These are phyloP conservation scores for Mystacides longicornis DNA, from an alignment of 2,888 invertebrate species.

Conservation along the genomic window DNA sequence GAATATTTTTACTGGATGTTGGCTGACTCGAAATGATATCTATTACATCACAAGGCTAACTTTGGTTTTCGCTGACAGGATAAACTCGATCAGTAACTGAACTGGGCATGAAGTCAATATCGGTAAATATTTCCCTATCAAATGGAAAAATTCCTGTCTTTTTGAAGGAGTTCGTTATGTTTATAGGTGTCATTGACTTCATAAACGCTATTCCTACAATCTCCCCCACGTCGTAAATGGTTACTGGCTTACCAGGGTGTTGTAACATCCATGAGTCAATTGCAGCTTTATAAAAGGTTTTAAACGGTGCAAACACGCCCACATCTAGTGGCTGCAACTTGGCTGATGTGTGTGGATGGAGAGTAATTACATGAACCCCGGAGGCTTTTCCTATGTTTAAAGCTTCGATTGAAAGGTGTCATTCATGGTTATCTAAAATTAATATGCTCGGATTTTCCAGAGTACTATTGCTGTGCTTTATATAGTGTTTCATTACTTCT, in stretches of 20 bases:
- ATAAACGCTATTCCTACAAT: background rate
- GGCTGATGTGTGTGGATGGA: background rate
- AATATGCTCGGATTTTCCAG: constrained; percentile 29
- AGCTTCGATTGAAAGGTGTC: constrained; percentile 23
- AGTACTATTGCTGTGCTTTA: constrained; percentile 27
- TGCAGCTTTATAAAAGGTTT: constrained; percentile 3
- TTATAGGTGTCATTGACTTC: background rate
- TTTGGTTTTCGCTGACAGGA: too few relatives aligned
- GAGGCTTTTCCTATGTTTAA: background rate
- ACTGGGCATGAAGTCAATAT: background rate
- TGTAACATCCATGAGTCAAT: background rate
- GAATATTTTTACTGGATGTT: background rate
- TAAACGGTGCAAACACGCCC: background rate
- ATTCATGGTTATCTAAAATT: constrained; percentile 32
- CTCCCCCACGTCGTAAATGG: background rate
- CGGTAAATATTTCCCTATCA: background rate
- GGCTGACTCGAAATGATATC: background rate
- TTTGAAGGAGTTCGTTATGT: background rate
- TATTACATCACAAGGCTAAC: too few relatives aligned
- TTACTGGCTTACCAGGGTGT: background rate
- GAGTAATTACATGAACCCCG: background rate
- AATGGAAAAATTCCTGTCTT: background rate
- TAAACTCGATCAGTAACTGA: background rate
- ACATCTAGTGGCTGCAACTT: constrained; percentile 6
- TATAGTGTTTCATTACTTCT: constrained; percentile 32